Evolutionary conservation across 1,140 invertebrate genomes (phyloP).

Genomic region (Neelides sp.): DNA sequence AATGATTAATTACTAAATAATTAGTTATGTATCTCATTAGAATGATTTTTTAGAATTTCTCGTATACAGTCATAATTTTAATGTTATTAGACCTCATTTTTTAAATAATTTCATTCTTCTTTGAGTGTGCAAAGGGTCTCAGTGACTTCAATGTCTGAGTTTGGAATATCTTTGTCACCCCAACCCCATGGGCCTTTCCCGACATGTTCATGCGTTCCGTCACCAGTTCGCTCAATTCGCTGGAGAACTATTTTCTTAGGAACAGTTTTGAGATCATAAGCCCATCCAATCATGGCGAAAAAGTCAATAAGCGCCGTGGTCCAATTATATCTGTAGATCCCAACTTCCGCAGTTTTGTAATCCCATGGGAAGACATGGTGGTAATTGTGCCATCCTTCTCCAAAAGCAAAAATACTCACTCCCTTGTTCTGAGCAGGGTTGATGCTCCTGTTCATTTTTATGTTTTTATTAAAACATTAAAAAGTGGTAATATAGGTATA

Average conservation of each 20-base stretch:
- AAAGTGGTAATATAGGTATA: background rate
- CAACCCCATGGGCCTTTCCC: conserved; percentile 41
- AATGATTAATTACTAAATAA: too few relatives aligned
- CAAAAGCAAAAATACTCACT: conserved; percentile 17
- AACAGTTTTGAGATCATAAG: conserved; percentile 41
- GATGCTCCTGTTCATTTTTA: too few relatives aligned
- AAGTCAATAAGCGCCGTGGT: conserved; percentile 43
- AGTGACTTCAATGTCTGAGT: conserved; percentile 37
- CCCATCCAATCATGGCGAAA: conserved; percentile 39
- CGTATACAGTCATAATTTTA: too few relatives aligned
- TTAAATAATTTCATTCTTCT: too few relatives aligned
- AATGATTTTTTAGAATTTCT: too few relatives aligned
- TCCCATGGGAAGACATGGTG: conserved; percentile 49
- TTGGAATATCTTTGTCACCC: conserved; percentile 42
- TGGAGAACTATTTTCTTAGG: conserved; percentile 32
- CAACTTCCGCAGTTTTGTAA: conserved; percentile 35
- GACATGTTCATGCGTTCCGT: conserved; percentile 19
- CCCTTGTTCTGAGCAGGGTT: conserved; percentile 24
- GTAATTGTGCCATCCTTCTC: conserved; percentile 45
- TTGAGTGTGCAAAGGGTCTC: conserved; percentile 1
- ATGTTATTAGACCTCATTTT: too few relatives aligned
- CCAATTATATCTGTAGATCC: conserved; percentile 38
- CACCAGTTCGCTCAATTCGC: conserved; percentile 32
- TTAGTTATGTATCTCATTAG: too few relatives aligned
- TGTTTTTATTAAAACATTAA: too few relatives aligned